Percentiles rank a stretch among this genome's conserved stretches.
phyloP scores from a whole-genome alignment of 2,113 vertebrate species.

The Tupaia chinensis region DNA sequence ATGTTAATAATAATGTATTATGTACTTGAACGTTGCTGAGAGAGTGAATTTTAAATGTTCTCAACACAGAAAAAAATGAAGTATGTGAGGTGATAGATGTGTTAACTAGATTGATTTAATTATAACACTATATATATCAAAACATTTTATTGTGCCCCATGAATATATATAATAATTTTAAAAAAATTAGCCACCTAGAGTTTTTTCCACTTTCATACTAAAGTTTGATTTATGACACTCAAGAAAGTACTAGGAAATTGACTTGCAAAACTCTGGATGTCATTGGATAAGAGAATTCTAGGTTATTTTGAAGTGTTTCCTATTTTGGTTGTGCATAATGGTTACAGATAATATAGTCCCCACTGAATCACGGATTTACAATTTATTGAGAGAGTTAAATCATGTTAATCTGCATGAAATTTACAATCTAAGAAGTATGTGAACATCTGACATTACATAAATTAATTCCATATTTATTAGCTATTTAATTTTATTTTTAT shows the following conservation, averaged over 20 bases:
- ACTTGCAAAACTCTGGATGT: neutral
- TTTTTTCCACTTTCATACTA: neutral
- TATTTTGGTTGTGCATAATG: neutral
- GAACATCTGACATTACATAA: neutral
- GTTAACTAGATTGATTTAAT: neutral
- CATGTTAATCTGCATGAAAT: neutral
- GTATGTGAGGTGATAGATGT: neutral
- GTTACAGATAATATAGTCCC: neutral
- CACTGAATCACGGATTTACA: neutral
- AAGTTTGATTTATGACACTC: slow-evolving; percentile 13
- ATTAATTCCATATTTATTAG: neutral
- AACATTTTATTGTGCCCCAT: neutral
- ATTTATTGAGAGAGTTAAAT: neutral
- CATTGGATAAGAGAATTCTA: neutral
- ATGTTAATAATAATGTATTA: neutral
- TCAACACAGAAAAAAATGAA: neutral
- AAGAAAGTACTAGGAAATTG: neutral
- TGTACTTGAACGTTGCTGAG: neutral
- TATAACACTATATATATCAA: neutral
- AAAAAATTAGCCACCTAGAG: neutral
- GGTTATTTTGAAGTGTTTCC: slow-evolving; percentile 1
- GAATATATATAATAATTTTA: neutral
- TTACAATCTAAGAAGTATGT: neutral
- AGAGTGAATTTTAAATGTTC: neutral
- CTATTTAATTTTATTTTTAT: neutral